phyloP scores from a whole-genome alignment of 2,113 vertebrate genomes.

The Siniperca knerii region DNA sequence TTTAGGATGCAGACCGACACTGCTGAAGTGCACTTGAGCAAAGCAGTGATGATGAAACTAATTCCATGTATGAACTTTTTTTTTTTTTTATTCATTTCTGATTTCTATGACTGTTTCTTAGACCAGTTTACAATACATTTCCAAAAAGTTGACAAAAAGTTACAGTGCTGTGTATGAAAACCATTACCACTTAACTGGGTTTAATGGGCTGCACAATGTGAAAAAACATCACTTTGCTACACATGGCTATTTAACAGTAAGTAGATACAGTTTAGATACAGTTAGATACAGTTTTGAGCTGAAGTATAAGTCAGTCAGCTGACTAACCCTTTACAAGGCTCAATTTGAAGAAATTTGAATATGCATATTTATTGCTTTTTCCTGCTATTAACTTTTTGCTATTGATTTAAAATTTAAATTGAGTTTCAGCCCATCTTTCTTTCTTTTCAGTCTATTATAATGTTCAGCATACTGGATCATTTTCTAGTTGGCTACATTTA shows the following conservation, averaged over 20 bases:
- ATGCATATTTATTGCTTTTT: background rate
- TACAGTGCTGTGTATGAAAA: background rate
- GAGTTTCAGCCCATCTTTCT: background rate
- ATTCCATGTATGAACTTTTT: background rate
- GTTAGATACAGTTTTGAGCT: background rate
- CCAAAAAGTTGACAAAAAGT: background rate
- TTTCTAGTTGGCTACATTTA: background rate
- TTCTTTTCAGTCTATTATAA: background rate
- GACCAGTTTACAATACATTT: background rate
- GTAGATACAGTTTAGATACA: background rate
- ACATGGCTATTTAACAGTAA: background rate
- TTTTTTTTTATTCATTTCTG: background rate
- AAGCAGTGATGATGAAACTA: background rate
- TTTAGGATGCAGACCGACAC: slow-evolving; percentile 13
- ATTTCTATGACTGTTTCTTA: background rate
- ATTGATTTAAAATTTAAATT: background rate
- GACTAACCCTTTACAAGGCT: background rate
- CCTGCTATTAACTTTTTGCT: background rate
- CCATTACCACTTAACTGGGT: background rate
- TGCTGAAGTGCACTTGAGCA: background rate
- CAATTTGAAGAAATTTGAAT: background rate
- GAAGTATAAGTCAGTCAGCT: background rate
- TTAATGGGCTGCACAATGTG: background rate
- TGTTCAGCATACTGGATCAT: background rate
- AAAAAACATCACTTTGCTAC: background rate